Conservation (phyloP, 2,797 vertebrate genomes). For the Crypturellus tataupa region DNA sequence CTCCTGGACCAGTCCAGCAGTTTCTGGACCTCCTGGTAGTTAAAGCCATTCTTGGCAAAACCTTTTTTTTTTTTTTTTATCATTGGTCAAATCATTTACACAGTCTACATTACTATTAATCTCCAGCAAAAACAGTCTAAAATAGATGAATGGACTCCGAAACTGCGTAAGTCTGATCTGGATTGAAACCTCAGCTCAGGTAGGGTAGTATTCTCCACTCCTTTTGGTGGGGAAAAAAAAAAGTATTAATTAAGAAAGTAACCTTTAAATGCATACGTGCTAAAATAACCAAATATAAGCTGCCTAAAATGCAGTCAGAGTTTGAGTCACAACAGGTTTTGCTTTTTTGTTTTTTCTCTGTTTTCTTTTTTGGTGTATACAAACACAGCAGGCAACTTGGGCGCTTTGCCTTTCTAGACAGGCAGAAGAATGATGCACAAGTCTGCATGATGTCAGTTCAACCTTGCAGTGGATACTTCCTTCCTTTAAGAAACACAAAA, state of each 20-base stretch:
- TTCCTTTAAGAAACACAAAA: constrained; percentile 58
- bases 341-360: neutral
- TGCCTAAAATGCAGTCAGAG: constrained; percentile 60
- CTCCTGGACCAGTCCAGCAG: neutral
- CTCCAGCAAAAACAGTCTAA: neutral
- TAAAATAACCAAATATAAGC: constrained; percentile 43
- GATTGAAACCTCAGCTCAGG: constrained; percentile 43
- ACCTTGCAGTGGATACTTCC: constrained; percentile 50
- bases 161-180: constrained; percentile 43
- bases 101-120: neutral
- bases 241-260: constrained; percentile 56
- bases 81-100: neutral
- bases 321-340: constrained; percentile 26
- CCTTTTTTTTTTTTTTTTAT: constrained; percentile 49
- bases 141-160: constrained; percentile 23
- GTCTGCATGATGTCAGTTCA: constrained; percentile 36
- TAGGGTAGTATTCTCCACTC: constrained; percentile 44
- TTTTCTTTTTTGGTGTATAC: neutral
- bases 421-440: constrained; percentile 49
- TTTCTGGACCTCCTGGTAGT: neutral
- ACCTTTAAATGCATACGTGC: constrained; percentile 41
- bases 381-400: constrained; percentile 47
- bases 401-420: constrained; percentile 53
- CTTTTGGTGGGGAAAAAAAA: neutral
- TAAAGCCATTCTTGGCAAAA: constrained; percentile 25